Evolutionary conservation across 2,797 vertebrate genomes (phyloP).

Genomic region (Sebastes melanostomus): DNA sequence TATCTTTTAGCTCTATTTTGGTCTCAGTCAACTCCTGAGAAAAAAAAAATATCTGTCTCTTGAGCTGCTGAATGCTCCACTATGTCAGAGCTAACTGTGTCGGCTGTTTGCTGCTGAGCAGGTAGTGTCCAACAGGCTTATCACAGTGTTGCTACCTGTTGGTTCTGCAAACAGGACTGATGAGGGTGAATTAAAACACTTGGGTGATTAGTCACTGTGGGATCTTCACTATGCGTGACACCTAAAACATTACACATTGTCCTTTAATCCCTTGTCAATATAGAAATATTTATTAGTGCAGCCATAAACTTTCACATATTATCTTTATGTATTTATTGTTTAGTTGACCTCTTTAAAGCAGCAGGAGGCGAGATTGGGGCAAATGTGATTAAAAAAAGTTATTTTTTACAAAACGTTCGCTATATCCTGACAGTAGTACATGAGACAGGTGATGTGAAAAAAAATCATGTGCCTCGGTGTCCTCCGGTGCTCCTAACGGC

Average conservation of each 20-base stretch:
- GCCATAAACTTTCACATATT: neutral
- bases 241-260: neutral
- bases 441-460: too few species aligned
- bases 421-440: too few species aligned
- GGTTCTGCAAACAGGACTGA: neutral
- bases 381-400: too few species aligned
- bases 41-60: neutral
- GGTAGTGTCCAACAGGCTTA: neutral
- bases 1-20: neutral
- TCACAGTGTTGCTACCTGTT: neutral
- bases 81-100: neutral
- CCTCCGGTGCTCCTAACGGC: too few species aligned
- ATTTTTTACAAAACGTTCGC: too few species aligned
- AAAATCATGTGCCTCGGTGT: too few species aligned
- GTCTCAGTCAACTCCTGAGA: neutral
- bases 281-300: neutral
- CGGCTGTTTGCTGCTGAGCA: too few species aligned
- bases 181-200: neutral
- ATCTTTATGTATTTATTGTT: neutral
- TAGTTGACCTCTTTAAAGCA: neutral
- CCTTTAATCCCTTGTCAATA: neutral
- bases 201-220: neutral
- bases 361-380: too few species aligned
- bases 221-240: neutral
- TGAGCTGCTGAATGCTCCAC: neutral